Percentiles rank a stretch among this genome's conserved stretches.
Evolutionary conservation across 2,888 invertebrate genomes (phyloP).

Genomic region (Hyppa rectilinea): DNA sequence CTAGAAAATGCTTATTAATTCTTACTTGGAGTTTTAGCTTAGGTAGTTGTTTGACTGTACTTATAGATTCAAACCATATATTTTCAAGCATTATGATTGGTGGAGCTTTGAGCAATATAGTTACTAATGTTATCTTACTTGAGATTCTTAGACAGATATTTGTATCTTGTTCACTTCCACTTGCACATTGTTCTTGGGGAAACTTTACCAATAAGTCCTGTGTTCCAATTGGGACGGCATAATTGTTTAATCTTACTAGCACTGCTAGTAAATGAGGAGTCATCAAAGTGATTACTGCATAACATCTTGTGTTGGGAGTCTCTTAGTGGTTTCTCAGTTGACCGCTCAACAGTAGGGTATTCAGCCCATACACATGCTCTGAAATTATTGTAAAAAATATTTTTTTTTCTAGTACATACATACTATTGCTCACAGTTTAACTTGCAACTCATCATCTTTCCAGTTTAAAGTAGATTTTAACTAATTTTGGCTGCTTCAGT

Average conservation of each 20-base stretch:
- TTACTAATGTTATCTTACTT: background rate
- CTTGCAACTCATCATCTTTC: background rate
- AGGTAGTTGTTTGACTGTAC: too few species aligned
- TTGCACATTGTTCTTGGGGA: background rate
- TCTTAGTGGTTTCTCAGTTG: background rate
- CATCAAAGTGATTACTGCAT: conserved; percentile 48
- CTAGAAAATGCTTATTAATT: too few species aligned
- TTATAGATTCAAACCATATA: background rate
- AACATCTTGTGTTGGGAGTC: conserved; percentile 36
- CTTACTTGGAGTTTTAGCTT: too few species aligned
- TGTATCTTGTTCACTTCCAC: background rate
- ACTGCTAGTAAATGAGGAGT: conserved; percentile 43
- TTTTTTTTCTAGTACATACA: too few species aligned
- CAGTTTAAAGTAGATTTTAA: background rate
- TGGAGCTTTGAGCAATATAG: background rate
- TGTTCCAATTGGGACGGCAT: conserved; percentile 17
- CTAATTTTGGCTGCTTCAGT: background rate
- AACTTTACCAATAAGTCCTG: background rate
- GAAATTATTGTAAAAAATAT: background rate
- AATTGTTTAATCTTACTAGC: conserved; percentile 28
- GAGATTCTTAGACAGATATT: background rate
- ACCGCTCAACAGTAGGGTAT: conserved; percentile 1
- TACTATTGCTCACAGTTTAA: background rate
- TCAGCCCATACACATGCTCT: conserved; percentile 4
- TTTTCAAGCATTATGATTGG: background rate